Conservation (phyloP, 2,113 vertebrate genomes). For the Plecotus auritus region DNA sequence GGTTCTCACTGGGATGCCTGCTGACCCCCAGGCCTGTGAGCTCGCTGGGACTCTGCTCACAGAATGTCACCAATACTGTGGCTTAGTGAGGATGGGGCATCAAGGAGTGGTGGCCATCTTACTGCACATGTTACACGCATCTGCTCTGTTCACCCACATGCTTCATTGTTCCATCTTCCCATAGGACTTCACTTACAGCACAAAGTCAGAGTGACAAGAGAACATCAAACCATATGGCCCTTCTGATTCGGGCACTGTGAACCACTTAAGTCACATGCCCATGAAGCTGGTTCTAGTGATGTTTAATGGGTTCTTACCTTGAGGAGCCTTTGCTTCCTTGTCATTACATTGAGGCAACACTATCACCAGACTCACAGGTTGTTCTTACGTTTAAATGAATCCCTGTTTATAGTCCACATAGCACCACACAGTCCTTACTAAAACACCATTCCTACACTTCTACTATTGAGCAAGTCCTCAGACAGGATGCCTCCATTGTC, state of each 20-base stretch:
- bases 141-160: fast-evolving
- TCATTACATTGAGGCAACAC: not conserved
- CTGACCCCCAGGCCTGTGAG: fast-evolving
- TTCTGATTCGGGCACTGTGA: fast-evolving
- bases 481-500: not conserved
- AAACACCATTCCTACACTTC: not conserved
- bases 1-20: not conserved
- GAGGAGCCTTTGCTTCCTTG: not conserved
- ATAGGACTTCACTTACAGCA: not conserved
- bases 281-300: not conserved
- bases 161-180: not conserved
- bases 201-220: not conserved
- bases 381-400: not conserved
- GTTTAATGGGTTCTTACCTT: not conserved
- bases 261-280: not conserved
- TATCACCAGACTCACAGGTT: not conserved
- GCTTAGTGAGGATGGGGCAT: fast-evolving
- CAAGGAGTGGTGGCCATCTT: fast-evolving
- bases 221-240: not conserved
- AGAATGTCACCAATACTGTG: fast-evolving
- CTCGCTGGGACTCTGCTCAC: not conserved
- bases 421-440: not conserved
- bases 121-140: fast-evolving
- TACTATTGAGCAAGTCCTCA: not conserved
- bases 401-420: fast-evolving